Evolutionary conservation across 2,888 invertebrate genomes (phyloP).

Genomic region (Melanotus villosus): DNA sequence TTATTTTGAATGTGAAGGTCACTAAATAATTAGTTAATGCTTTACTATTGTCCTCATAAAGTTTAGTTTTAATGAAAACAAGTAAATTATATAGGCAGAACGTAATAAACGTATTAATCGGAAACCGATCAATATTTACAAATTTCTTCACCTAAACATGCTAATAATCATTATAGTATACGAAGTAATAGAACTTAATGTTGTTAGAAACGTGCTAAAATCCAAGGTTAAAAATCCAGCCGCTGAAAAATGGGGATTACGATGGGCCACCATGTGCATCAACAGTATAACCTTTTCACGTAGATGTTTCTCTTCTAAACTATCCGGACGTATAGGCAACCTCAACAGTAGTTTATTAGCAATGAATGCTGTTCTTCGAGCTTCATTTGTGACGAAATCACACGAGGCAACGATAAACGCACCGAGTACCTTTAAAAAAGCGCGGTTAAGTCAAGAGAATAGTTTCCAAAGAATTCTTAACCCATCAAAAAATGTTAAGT

Average conservation of each 20-base stretch:
- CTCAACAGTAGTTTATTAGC: constrained; percentile 5
- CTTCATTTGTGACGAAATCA: neutral
- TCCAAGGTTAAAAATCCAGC: constrained; percentile 56
- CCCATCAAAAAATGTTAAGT: too few relatives aligned
- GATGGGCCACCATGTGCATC: neutral
- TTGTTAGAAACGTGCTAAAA: constrained; percentile 46
- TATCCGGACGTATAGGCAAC: neutral
- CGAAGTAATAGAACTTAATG: constrained; percentile 40
- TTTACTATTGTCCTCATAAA: too few relatives aligned
- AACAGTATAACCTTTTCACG: neutral
- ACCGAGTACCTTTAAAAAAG: neutral
- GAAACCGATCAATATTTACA: too few relatives aligned
- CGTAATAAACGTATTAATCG: too few relatives aligned
- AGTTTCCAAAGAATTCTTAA: too few relatives aligned
- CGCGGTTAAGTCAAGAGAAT: too few relatives aligned
- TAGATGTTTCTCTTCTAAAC: neutral
- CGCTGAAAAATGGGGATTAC: constrained; percentile 46
- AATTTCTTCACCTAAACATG: neutral
- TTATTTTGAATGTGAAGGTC: too few relatives aligned
- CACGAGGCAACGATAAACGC: constrained; percentile 3
- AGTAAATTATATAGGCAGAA: too few relatives aligned
- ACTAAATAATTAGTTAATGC: too few relatives aligned
- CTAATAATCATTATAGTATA: constrained; percentile 41
- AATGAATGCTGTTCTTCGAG: neutral
- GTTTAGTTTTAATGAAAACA: too few relatives aligned